phyloP scores from a whole-genome alignment of 2,113 vertebrate species.

The Seriola aureovittata region DNA sequence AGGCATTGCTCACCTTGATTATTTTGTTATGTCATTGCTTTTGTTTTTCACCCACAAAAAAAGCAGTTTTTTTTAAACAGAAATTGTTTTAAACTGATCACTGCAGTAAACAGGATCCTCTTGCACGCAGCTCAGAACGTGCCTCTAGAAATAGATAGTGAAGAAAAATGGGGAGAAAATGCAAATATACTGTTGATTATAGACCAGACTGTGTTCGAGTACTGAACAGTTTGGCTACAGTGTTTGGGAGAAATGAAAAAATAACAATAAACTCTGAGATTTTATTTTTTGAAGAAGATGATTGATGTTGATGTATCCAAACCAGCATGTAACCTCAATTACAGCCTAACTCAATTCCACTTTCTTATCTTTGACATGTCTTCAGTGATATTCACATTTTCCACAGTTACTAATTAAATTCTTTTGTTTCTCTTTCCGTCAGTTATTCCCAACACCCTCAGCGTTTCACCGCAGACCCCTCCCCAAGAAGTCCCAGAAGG shows the following conservation, averaged over 20 bases:
- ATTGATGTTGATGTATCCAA: too few species aligned
- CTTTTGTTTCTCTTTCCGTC: not conserved
- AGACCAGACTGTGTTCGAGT: not conserved
- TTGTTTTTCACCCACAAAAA: not conserved
- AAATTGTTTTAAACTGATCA: constrained; percentile 6
- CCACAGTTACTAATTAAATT: not conserved
- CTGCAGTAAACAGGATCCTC: constrained; percentile 5
- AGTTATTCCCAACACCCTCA: constrained; percentile 91
- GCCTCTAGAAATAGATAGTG: not conserved
- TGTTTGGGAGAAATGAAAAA: not conserved
- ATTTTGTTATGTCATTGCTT: constrained; percentile 1
- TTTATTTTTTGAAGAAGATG: too few species aligned
- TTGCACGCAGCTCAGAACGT: not conserved
- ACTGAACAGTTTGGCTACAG: not conserved
- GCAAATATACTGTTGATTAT: constrained; percentile 2
- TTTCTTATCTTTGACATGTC: not conserved
- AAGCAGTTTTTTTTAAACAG: not conserved
- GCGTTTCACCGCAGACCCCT: constrained; percentile 76
- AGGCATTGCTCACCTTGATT: constrained; percentile 1
- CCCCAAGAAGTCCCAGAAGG: constrained; percentile 85
- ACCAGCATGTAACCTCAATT: not conserved
- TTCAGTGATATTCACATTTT: not conserved
- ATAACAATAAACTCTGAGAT: not conserved
- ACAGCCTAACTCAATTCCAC: not conserved
- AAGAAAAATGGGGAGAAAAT: constrained; percentile 19